Evolutionary conservation across 2,888 invertebrate species (phyloP), one percentile per base, ranked within the genome.

Genomic region (Diloba caeruleocephala): DNA sequence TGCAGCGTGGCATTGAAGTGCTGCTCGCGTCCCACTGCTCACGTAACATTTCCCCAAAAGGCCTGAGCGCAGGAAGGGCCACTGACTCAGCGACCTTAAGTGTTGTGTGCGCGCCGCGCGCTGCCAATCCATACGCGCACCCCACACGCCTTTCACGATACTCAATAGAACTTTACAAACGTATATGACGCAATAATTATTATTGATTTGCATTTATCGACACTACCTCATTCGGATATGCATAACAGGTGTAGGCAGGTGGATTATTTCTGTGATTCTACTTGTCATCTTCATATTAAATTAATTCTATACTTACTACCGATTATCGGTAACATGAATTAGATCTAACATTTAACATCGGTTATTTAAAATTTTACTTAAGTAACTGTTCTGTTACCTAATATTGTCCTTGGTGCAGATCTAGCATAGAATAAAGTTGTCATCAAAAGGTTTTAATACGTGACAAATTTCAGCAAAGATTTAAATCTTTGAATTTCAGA

Each of bases 41-140:
- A 89, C 90, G 83, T 90, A 89, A 89, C 85, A 68, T 78, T 80
- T 82, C 89, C 87, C 78, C 79, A 90, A 87, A 89, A 82, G 90
- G 90, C 76, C 64, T 60, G 76, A 68, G 75, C 80, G 79, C 89
- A 90, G 92, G 90, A 91, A 92, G 90, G 83, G 86, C 85, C 83
- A 80, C 84, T 90, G 90, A 91, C 85, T 90, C 88, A 87, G 81
- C 89, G 85, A 79, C 87, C 88, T 83, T 84, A 74, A 74, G 78
- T 62, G 72, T 71, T 72, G 71, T 63, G 77, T 76, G 68, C 66
- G 21, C 21, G 5, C 6, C 21, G 77, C 75, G 68, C 66, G 21
- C 21, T 21, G 21, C 21, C 21, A n/a, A n/a, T n/a, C n/a, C n/a
- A 7, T 21, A 21, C 21, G 67, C 70, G 61, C 67, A 67, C 79